Conservation (phyloP, 64 coral and sea anemone species). For the Stichodactyla mertensii region DNA sequence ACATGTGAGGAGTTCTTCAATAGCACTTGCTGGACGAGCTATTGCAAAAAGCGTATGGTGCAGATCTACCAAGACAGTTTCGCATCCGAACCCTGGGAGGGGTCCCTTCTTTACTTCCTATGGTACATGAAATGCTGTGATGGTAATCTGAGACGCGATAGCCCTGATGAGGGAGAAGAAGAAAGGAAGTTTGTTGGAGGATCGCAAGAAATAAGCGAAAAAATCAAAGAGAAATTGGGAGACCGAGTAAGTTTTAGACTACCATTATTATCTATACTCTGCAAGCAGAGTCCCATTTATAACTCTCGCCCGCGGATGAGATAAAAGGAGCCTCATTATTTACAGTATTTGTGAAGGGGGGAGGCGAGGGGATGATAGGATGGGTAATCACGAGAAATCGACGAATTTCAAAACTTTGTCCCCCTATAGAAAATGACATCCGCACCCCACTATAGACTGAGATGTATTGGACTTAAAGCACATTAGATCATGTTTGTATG, state of each 20-base stretch:
- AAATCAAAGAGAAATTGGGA: conserved; percentile 62
- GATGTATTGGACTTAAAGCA: too few species aligned
- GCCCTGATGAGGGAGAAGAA: conserved; percentile 65
- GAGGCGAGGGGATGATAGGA: too few species aligned
- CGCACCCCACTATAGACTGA: too few species aligned
- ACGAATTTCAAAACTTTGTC: too few species aligned
- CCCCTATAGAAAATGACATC: too few species aligned
- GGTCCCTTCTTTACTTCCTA: conserved; percentile 87
- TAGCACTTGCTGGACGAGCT: conserved; percentile 76
- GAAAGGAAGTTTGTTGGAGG: conserved; percentile 91
- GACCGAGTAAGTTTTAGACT: conserved; percentile 44
- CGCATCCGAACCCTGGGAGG: conserved; percentile 71
- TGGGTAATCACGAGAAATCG: too few species aligned
- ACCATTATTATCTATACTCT: too few species aligned
- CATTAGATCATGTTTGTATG: too few species aligned
- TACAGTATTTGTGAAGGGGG: too few species aligned
- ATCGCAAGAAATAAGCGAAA: conserved; percentile 90
- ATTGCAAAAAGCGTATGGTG: conserved; percentile 75
- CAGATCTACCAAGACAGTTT: conserved; percentile 79
- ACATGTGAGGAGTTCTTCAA: conserved; percentile 83
- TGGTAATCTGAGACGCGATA: conserved; percentile 58
- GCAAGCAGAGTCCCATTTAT: too few species aligned
- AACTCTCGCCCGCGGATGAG: too few species aligned
- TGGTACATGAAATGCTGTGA: conserved; percentile 81
- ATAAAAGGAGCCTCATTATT: too few species aligned